Conservation (phyloP, 2,797 vertebrate genomes). For the Poeciliopsis infans region DNA sequence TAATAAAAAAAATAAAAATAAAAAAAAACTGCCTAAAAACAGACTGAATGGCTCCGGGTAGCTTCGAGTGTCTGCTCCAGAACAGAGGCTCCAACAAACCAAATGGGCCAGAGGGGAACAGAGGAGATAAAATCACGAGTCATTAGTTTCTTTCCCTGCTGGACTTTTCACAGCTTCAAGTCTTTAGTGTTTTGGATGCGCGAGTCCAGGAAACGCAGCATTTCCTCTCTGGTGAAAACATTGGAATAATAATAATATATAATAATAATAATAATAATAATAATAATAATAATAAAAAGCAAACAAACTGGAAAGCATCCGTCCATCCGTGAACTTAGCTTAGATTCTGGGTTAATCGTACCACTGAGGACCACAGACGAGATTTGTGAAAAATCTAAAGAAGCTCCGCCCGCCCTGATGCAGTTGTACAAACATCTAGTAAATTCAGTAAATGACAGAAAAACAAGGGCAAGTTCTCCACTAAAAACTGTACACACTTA, state of each 20-base stretch:
- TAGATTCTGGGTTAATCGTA: constrained; percentile 70
- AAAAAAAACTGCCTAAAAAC: constrained; percentile 51
- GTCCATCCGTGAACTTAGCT: constrained; percentile 45
- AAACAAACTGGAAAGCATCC: constrained; percentile 28
- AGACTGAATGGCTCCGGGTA: constrained; percentile 65
- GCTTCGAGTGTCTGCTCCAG: constrained; percentile 62
- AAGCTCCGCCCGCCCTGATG: constrained; percentile 11
- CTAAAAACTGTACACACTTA: constrained; percentile 64
- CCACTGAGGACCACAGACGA: constrained; percentile 45
- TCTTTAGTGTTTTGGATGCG: constrained; percentile 66
- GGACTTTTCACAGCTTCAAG: constrained; percentile 74
- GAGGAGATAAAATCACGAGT: constrained; percentile 37
- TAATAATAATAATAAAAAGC: constrained; percentile 5
- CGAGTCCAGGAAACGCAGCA: constrained; percentile 31
- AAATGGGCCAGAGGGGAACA: constrained; percentile 38
- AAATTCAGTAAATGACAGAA: constrained; percentile 34
- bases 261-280: neutral
- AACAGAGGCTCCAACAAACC: constrained; percentile 28
- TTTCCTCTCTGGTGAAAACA: constrained; percentile 16
- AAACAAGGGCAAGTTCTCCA: constrained; percentile 19
- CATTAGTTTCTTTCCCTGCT: constrained; percentile 35
- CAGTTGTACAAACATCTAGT: constrained; percentile 39
- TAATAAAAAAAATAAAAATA: constrained; percentile 27
- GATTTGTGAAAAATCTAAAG: constrained; percentile 35
- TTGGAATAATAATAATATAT: constrained; percentile 17